Conservation (phyloP, 1,140 invertebrate genomes). For the Diachasma alloeum region DNA sequence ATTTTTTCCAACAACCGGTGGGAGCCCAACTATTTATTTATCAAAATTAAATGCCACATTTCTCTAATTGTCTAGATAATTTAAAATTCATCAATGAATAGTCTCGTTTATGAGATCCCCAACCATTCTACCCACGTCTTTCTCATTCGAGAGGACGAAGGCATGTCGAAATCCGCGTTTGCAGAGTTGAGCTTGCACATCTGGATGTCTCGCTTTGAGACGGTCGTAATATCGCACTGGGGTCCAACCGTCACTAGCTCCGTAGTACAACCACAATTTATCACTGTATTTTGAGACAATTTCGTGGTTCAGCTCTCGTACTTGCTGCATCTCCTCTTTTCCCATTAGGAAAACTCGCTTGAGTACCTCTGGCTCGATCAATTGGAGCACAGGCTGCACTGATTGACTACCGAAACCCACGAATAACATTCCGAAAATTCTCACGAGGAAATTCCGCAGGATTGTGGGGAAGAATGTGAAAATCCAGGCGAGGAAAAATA, state of each 20-base stretch:
- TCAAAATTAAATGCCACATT: background rate
- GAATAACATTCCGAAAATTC: constrained; percentile 63
- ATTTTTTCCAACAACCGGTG: background rate
- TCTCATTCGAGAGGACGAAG: constrained; percentile 75
- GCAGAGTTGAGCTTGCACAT: constrained; percentile 72
- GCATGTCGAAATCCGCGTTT: constrained; percentile 74
- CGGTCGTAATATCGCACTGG: constrained; percentile 73
- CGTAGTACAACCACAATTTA: constrained; percentile 80
- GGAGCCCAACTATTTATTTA: background rate
- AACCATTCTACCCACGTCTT: constrained; percentile 71
- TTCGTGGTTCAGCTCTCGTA: constrained; percentile 69
- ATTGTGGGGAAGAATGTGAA: constrained; percentile 69
- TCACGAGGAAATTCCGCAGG: constrained; percentile 64
- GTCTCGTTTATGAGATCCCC: constrained; percentile 65
- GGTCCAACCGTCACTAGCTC: constrained; percentile 78
- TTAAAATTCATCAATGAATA: constrained; percentile 27
- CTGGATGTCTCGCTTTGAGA: constrained; percentile 69
- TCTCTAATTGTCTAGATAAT: background rate
- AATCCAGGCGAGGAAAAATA: constrained; percentile 68
- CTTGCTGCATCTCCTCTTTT: constrained; percentile 70
- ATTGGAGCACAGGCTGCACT: constrained; percentile 60
- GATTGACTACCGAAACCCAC: constrained; percentile 57
- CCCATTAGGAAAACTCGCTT: constrained; percentile 69
- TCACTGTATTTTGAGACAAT: constrained; percentile 65
- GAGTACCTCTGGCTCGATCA: constrained; percentile 66